phyloP scores from a whole-genome alignment of 2,797 vertebrate genomes.

The Jordanella pulchra region DNA sequence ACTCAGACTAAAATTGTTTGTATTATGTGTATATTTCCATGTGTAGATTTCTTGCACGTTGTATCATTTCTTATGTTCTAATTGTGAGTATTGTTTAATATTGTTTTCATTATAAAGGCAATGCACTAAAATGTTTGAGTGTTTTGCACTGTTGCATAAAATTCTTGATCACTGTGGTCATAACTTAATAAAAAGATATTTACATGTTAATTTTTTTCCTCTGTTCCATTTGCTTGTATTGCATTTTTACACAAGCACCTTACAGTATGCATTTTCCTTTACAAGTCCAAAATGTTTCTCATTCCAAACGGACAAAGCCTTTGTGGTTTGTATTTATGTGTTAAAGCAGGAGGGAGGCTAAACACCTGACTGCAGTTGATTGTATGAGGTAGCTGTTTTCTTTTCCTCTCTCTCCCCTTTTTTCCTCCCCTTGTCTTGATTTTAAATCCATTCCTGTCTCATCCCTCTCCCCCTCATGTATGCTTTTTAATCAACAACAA shows the following conservation, averaged over 20 bases:
- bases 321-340: neutral
- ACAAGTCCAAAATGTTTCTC: neutral
- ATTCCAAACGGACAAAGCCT: neutral
- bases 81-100: neutral
- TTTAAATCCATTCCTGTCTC: conserved; percentile 29
- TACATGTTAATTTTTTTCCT: neutral
- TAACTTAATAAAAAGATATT: neutral
- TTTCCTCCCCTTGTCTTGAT: conserved; percentile 8
- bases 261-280: neutral
- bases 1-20: conserved; percentile 9
- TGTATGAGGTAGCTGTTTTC: neutral
- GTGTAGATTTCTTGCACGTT: too few relatives aligned
- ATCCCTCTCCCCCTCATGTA: conserved; percentile 32
- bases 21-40: neutral
- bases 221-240: neutral
- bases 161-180: neutral
- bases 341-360: neutral
- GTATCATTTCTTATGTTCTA: neutral
- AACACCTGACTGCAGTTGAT: conserved; percentile 8
- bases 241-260: neutral
- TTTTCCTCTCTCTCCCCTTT: neutral
- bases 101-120: neutral
- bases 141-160: neutral
- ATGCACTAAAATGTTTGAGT: neutral
- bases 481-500: conserved; percentile 58